Evolutionary conservation across 2,888 invertebrate species (phyloP).

Genomic region (Drosophila villosipedis): DNA sequence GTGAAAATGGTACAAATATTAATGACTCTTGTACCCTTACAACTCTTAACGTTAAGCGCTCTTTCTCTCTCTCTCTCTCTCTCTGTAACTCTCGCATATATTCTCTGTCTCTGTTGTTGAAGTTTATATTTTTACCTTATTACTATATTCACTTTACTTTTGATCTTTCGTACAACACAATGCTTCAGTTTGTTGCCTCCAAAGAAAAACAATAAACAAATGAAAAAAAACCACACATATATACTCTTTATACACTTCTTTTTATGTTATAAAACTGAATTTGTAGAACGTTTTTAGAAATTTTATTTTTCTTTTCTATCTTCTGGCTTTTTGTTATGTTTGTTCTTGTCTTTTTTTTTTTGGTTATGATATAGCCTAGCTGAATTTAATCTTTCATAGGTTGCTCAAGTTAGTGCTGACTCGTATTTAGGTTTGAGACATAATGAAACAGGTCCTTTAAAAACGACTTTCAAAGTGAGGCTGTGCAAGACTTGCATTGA

Average conservation of each 20-base stretch:
- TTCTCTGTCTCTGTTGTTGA: slow-evolving; percentile 68
- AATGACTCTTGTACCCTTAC: slow-evolving; percentile 66
- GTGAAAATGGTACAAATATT: slow-evolving; percentile 95
- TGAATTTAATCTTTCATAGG: slow-evolving; percentile 25
- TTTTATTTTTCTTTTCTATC: neutral
- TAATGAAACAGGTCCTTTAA: slow-evolving; percentile 9
- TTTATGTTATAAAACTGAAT: slow-evolving; percentile 12
- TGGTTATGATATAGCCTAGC: slow-evolving; percentile 1
- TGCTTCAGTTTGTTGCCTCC: slow-evolving; percentile 50
- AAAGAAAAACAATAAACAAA: neutral
- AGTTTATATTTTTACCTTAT: slow-evolving; percentile 33
- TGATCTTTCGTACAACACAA: slow-evolving; percentile 40
- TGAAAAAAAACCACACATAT: neutral
- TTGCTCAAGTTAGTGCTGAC: slow-evolving; percentile 35
- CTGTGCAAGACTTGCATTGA: slow-evolving; percentile 22
- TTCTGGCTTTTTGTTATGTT: slow-evolving; percentile 9
- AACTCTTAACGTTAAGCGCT: slow-evolving; percentile 68
- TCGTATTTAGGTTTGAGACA: slow-evolving; percentile 23
- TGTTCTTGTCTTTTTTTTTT: neutral
- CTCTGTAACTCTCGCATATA: slow-evolving; percentile 37
- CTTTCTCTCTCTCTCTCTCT: slow-evolving; percentile 52
- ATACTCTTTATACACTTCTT: slow-evolving; percentile 9
- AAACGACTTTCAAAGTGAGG: slow-evolving; percentile 13
- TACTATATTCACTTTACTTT: slow-evolving; percentile 22
- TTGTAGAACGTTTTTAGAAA: slow-evolving; percentile 24